Base-by-base conservation (phyloP, 2,113 vertebrate genomes). In the Colistium nudipinnis region DNA sequence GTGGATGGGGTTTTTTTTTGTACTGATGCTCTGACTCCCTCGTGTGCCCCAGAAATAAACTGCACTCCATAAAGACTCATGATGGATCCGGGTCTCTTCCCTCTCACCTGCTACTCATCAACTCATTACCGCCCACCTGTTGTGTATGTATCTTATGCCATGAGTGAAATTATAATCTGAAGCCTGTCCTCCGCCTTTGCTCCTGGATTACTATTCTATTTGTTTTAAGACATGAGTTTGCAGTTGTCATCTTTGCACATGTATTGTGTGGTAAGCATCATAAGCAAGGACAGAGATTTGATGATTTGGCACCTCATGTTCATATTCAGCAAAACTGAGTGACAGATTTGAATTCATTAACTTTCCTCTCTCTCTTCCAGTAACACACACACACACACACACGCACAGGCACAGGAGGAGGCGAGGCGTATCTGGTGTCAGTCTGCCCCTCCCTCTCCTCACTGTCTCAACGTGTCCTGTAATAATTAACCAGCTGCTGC, bases 401-500 rank as follows among this genome's bases (percentile, higher is more conserved):
- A 12, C 20, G 30, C 11, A 39, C 19, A 62, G 22, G 49, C 27
- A 43, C 38, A 57, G 19, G 38, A 67, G 25, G 28, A 74, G 62
- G 39, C 10, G 14, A 87, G 82, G 82, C 48, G 57, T 81, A 70
- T 87, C 76, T 77, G 66, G 51, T 87, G 84, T 85, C 81, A 62
- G 45, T 60, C 67, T 53, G 81, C 77, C 73, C 82, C 85, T 76
- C 85, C 85, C 67, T 70, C 67, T 35, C 20, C 56, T 36, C 7
- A n/a, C 57, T 87, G 85, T 81, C 89, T 87, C 69, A 85, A 87
- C 87, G 55, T 85, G 87, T 87, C 64, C 67, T 74, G 36, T 35
- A 87, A 91, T 90, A 54, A 90, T 89, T 90, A 91, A 91, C 90
- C 82, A 84, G 78, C 73, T 71, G 85, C 83, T 83, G 45, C 47